A percentile compares a stretch with the other conserved stretches of the same genome.
These are phyloP conservation scores for Nesometra sesokonis DNA, from an alignment of 35 echinoderm and acorn worm genomes.

Conservation along the genomic window DNA sequence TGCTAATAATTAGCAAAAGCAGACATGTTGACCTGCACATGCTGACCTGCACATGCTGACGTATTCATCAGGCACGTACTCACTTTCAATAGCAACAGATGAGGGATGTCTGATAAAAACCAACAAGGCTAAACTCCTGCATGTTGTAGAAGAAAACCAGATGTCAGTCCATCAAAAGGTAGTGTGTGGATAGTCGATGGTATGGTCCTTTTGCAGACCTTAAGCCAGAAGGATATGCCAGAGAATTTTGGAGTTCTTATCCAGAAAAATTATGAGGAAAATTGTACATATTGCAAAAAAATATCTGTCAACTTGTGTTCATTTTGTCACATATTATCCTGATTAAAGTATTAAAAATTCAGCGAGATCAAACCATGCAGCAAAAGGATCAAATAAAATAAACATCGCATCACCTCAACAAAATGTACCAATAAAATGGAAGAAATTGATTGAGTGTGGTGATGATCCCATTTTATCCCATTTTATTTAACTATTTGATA, in stretches of 20 bases:
- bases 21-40: not conserved
- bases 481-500: too few relatives aligned
- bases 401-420: slow-evolving; percentile 47
- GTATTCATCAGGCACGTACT: slow-evolving; percentile 27
- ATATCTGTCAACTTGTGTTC: not conserved
- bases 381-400: not conserved
- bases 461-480: too few relatives aligned
- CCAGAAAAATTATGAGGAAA: too few relatives aligned
- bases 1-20: slow-evolving; percentile 1
- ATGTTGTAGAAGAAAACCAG: not conserved
- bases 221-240: slow-evolving; percentile 7
- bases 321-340: slow-evolving; percentile 55
- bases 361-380: not conserved
- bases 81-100: slow-evolving; percentile 16
- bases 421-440: slow-evolving; percentile 43
- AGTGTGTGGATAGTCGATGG: slow-evolving; percentile 47
- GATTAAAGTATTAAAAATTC: not conserved
- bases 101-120: slow-evolving; percentile 59
- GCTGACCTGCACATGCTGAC: slow-evolving; percentile 12
- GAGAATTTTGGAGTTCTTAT: too few relatives aligned
- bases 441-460: slow-evolving; percentile 61
- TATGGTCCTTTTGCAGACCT: slow-evolving; percentile 34
- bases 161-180: not conserved
- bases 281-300: too few relatives aligned
- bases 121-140: slow-evolving; percentile 20